Evolutionary conservation across 2,113 vertebrate species (phyloP).

Genomic region (Misgurnus anguillicaudatus): DNA sequence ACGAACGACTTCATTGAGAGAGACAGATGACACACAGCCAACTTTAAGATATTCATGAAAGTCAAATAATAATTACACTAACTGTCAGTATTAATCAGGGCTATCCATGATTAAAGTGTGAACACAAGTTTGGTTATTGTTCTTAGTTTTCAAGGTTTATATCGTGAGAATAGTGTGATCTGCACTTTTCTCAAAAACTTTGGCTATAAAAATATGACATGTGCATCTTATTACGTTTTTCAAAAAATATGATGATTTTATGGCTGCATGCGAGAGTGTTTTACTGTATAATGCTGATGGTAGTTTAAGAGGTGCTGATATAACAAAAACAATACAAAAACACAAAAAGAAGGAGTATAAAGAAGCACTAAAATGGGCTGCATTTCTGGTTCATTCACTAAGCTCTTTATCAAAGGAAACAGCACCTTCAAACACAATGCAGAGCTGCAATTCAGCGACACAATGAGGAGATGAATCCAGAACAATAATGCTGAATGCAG

Average conservation of each 20-base stretch:
- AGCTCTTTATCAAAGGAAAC: neutral
- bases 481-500: slow-evolving; percentile 19
- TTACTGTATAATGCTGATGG: slow-evolving; percentile 6
- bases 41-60: too few relatives aligned
- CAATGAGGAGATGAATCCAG: slow-evolving; percentile 10
- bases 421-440: neutral
- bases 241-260: slow-evolving; percentile 3
- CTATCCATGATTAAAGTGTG: too few relatives aligned
- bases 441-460: neutral
- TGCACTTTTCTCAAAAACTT: neutral
- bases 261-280: slow-evolving; percentile 3
- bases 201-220: neutral
- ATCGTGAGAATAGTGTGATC: neutral
- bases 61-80: too few relatives aligned
- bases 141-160: neutral
- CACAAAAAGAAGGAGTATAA: neutral
- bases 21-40: too few relatives aligned
- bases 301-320: neutral
- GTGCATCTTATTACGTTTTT: neutral
- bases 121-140: too few relatives aligned
- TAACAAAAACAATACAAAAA: slow-evolving; percentile 13
- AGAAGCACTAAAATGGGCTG: neutral
- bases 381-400: neutral
- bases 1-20: too few relatives aligned
- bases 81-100: too few relatives aligned